These are phyloP conservation scores for Arctia plantaginis DNA, from an alignment of 2,888 invertebrate genomes.

Conservation along the genomic window DNA sequence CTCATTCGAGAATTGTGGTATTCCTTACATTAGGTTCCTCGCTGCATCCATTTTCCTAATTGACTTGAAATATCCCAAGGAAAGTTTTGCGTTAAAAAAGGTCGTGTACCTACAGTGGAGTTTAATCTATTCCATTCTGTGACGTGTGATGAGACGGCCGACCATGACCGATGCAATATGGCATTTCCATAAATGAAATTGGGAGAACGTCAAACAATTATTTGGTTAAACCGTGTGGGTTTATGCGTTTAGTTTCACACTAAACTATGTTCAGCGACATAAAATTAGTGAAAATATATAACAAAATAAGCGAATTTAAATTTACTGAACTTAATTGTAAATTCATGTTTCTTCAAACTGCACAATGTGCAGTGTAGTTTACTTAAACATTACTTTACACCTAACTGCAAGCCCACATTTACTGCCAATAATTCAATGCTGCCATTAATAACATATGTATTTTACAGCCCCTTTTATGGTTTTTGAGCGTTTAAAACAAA, in stretches of 20 bases:
- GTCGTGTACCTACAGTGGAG: no score
- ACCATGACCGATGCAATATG: no score
- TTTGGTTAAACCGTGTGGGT: no score
- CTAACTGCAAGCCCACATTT: slow-evolving; percentile 14
- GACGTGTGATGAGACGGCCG: no score
- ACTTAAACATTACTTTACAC: slow-evolving; percentile 25
- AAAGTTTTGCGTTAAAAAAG: no score
- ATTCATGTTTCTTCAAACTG: background rate
- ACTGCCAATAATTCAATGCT: slow-evolving; percentile 35
- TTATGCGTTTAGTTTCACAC: no score
- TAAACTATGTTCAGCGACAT: background rate
- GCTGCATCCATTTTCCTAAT: no score
- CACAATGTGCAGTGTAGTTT: slow-evolving; percentile 1
- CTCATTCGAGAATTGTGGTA: background rate
- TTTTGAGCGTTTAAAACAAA: slow-evolving; percentile 55
- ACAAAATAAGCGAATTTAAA: background rate
- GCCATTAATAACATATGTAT: slow-evolving; percentile 30
- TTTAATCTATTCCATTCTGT: no score
- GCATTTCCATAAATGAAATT: no score
- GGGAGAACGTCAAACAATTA: no score
- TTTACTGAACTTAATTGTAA: background rate
- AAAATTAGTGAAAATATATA: background rate
- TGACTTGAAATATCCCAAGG: no score
- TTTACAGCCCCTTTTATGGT: slow-evolving; percentile 50
- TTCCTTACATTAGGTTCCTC: no score